phyloP scores from a whole-genome alignment of 2,113 vertebrate species.

The Petromus typicus region DNA sequence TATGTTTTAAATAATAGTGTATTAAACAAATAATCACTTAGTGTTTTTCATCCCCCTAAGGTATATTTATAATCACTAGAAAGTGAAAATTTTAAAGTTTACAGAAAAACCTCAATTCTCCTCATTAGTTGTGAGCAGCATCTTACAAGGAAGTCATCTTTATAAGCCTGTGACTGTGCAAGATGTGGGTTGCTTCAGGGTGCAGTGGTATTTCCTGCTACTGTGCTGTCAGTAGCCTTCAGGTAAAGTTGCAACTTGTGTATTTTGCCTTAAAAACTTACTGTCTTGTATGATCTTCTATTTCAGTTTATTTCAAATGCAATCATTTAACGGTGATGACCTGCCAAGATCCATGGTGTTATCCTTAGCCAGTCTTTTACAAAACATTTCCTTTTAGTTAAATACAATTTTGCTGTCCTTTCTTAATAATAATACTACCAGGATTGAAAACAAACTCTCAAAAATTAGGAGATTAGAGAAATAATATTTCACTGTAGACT shows the following conservation, averaged over 20 bases:
- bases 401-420: not conserved
- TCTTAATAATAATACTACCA: not conserved
- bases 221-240: not conserved
- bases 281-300: not conserved
- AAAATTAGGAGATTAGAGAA: not conserved
- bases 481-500: not conserved
- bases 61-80: not conserved
- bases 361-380: not conserved
- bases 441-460: not conserved
- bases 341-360: not conserved
- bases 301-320: not conserved
- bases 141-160: not conserved
- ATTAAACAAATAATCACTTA: not conserved
- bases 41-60: not conserved
- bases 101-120: not conserved
- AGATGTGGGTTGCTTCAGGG: not conserved
- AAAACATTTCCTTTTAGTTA: not conserved
- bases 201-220: fast-evolving
- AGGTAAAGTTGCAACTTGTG: not conserved
- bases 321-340: not conserved
- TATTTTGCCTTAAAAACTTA: not conserved
- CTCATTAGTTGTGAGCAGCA: not conserved
- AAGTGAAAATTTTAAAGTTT: not conserved
- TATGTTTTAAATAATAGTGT: not conserved
- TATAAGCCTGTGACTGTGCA: not conserved